Evolutionary conservation across 2,113 vertebrate genomes (phyloP).

Genomic region (Danionella cerebrum): DNA sequence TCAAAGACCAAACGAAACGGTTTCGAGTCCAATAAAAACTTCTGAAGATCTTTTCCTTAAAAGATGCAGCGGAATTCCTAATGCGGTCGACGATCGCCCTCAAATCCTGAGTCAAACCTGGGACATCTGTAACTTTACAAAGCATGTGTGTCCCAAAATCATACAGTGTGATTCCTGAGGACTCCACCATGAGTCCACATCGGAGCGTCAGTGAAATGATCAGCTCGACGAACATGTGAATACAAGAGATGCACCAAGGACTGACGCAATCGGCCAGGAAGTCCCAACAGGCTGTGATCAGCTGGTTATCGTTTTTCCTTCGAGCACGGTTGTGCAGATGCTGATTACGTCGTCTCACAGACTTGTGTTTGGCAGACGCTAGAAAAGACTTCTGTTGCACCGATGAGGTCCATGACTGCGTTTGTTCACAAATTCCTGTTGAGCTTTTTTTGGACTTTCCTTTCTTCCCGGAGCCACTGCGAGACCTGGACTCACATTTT

Average conservation of each 20-base stretch:
- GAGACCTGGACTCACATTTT: constrained; percentile 56
- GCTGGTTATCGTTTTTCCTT: constrained; percentile 53
- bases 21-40: constrained; percentile 42
- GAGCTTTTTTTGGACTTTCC: constrained; percentile 51
- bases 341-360: constrained; percentile 68
- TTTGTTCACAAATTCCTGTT: constrained; percentile 49
- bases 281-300: constrained; percentile 58
- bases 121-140: constrained; percentile 59
- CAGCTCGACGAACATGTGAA: constrained; percentile 76
- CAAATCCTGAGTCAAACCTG: constrained; percentile 58
- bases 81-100: constrained; percentile 51
- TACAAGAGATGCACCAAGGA: constrained; percentile 73
- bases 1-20: constrained; percentile 59
- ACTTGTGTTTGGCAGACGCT: constrained; percentile 61
- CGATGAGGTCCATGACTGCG: constrained; percentile 25
- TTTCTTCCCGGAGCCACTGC: constrained; percentile 50
- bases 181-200: constrained; percentile 70
- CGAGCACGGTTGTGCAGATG: constrained; percentile 60
- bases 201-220: constrained; percentile 72
- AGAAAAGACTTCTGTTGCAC: constrained; percentile 51
- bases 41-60: constrained; percentile 49
- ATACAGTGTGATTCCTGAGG: constrained; percentile 64
- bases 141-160: constrained; percentile 63
- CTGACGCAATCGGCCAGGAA: constrained; percentile 63
- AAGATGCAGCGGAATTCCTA: constrained; percentile 44